Evolutionary conservation across 2,113 vertebrate genomes (phyloP).

Genomic region (Talpa occidentalis): DNA sequence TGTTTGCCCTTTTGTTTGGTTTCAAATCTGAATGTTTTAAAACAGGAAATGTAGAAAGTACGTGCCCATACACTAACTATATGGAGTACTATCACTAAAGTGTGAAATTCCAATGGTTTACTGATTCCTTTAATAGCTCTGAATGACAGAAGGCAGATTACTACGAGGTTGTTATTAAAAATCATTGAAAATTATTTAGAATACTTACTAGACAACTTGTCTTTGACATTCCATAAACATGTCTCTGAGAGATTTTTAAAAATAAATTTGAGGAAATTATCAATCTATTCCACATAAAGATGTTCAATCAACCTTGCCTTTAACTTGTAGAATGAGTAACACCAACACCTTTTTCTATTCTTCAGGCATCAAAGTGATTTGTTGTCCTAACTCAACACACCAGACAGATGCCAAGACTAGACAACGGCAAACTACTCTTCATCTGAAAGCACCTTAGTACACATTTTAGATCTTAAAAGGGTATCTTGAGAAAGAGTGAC

Average conservation of each 20-base stretch:
- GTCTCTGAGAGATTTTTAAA: background rate
- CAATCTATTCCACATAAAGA: background rate
- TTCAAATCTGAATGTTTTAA: slow-evolving; percentile 26
- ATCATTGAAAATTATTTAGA: background rate
- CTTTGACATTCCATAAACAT: background rate
- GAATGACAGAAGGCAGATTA: background rate
- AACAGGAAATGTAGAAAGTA: background rate
- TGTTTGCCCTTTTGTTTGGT: background rate
- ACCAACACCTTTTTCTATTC: background rate
- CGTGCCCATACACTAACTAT: background rate
- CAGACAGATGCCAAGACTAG: background rate
- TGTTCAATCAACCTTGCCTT: background rate
- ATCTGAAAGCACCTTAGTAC: background rate
- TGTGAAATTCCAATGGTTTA: background rate
- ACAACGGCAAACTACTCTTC: background rate
- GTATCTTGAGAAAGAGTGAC: background rate
- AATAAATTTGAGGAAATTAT: background rate
- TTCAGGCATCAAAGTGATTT: background rate
- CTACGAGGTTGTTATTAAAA: background rate
- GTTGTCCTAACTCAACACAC: background rate
- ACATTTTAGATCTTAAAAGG: background rate
- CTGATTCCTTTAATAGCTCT: background rate
- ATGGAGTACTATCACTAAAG: background rate
- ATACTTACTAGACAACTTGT: background rate
- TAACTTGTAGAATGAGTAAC: background rate